Evolutionary conservation across 2,888 invertebrate species (phyloP).

Genomic region (Seira musarum): DNA sequence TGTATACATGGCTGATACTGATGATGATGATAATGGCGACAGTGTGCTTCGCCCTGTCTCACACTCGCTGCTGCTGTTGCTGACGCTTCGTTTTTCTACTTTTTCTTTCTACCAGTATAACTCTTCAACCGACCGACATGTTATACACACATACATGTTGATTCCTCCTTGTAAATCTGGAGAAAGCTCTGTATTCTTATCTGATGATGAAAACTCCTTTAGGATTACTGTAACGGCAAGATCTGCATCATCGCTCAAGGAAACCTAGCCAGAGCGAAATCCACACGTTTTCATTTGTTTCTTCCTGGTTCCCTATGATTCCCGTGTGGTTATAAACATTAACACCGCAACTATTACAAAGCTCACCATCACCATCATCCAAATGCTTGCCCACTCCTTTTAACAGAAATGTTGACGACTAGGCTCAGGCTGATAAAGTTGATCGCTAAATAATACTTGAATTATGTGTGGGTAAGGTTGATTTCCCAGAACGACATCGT

Average conservation of each 20-base stretch:
- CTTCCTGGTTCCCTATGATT: neutral
- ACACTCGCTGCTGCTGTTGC: neutral
- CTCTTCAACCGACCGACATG: neutral
- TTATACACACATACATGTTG: neutral
- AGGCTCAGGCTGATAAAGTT: neutral
- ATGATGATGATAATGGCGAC: neutral
- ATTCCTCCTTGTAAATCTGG: neutral
- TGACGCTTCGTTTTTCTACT: neutral
- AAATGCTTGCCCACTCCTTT: no score
- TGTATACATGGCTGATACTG: neutral
- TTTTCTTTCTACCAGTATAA: neutral
- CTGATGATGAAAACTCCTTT: neutral
- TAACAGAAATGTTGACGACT: neutral
- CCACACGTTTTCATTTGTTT: neutral
- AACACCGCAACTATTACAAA: constrained; percentile 2
- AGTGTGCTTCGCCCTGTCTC: neutral
- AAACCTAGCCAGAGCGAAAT: neutral
- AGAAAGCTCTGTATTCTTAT: neutral
- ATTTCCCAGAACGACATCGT: constrained; percentile 6
- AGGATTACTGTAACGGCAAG: neutral
- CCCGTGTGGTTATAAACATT: neutral
- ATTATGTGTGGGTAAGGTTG: neutral
- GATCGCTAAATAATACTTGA: neutral
- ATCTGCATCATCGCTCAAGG: neutral
- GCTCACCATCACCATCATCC: neutral